Evolutionary conservation across 1,140 invertebrate species (phyloP).

Genomic region (Drusus annulatus): DNA sequence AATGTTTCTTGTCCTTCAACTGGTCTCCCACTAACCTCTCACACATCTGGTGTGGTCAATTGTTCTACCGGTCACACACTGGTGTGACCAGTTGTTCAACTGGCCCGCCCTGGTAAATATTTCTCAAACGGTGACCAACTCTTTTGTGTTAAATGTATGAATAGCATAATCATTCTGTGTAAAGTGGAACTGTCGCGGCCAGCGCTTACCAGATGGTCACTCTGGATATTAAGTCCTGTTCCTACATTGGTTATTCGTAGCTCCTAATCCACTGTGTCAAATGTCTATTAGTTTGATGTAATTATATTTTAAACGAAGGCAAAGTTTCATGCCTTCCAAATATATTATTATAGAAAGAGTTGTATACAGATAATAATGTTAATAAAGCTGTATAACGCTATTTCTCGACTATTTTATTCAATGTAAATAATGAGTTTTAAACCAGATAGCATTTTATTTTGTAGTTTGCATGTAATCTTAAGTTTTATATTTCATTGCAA

Average conservation of each 20-base stretch:
- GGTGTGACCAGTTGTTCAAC: too few species aligned
- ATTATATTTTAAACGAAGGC: constrained; percentile 53
- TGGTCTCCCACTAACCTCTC: too few species aligned
- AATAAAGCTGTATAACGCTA: constrained; percentile 51
- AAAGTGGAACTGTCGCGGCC: constrained; percentile 41
- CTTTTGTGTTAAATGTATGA: constrained; percentile 46
- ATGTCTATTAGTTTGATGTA: constrained; percentile 58
- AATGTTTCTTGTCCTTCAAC: too few species aligned
- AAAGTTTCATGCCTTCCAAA: constrained; percentile 34
- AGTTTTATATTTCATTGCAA: background rate
- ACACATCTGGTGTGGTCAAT: too few species aligned
- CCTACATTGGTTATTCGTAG: constrained; percentile 55
- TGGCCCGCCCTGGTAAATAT: constrained; percentile 5
- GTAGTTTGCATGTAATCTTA: constrained; percentile 17
- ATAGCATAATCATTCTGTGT: constrained; percentile 44
- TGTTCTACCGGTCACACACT: too few species aligned
- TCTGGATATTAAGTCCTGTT: constrained; percentile 48
- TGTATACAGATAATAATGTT: constrained; percentile 53
- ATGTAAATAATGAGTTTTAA: constrained; percentile 17
- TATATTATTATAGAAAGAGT: constrained; percentile 52
- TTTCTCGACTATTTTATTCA: constrained; percentile 41
- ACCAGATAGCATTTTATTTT: constrained; percentile 39
- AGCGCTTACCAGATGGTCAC: constrained; percentile 43
- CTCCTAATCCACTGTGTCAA: constrained; percentile 56
- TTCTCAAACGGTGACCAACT: constrained; percentile 3